Evolutionary conservation across 2,113 vertebrate species (phyloP), one percentile per base, ranked within the genome.

Genomic region (Condylura cristata): DNA sequence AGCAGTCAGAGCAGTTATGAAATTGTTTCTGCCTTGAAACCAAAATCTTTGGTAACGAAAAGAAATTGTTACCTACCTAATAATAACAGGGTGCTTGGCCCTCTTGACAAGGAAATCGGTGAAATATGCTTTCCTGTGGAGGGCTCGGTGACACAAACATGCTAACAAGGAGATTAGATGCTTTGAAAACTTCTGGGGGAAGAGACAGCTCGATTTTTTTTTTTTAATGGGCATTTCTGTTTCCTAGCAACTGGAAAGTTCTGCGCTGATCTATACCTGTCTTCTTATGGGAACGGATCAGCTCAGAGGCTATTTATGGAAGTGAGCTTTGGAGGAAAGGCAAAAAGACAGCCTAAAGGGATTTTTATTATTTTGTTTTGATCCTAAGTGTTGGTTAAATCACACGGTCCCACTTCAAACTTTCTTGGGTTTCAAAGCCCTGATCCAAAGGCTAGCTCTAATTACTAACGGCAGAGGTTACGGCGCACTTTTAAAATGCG

Each of bases 171-270:
- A 65, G 39, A 86, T 51, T 28, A 68, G 74, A 74, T 37, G n/a
- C 24, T 96, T 89, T 81, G 75, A 61, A 65, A 94, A 96, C 56
- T 87, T 85, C 65, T 90, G 63, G 63, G 51, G 60, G 32, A 48
- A 44, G 41, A 74, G 48, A 44, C 16, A 56, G 78, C 63, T 85
- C 88, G 16, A 9, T 41, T 87, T 61, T 60, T 80, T 91, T 72
- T 68, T 71, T 86, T 17, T 30, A 90, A 68, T 78, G 88, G 51
- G 26, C 65, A 79, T 86, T 75, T 85, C 68, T 53, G 87, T 93
- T 80, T 71, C 82, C 63, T 86, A 86, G 96, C 85, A 95, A 86
- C 74, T 32, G 26, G 12, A 68, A 94, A 87, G 48, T 34, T 37
- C 65, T 92, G 46, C 17, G 63, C 37, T 80, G 58, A 91, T 61